phyloP scores from a whole-genome alignment of 2,888 invertebrate species.

The Nymphalis polychloros region DNA sequence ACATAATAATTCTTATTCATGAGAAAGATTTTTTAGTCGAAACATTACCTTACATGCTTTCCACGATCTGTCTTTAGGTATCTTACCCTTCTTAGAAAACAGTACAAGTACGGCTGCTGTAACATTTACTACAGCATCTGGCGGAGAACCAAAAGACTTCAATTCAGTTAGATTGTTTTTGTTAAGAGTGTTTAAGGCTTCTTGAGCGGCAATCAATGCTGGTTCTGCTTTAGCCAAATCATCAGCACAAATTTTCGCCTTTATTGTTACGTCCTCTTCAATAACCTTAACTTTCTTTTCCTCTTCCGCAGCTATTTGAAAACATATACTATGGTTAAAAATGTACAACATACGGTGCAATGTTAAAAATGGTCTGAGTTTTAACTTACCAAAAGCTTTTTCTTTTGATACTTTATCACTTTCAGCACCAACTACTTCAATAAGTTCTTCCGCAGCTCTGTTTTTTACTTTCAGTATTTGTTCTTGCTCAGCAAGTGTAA shows the following conservation, averaged over 20 bases:
- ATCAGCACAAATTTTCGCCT: slow-evolving; percentile 92
- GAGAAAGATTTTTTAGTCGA: background rate
- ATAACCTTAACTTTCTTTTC: slow-evolving; percentile 95
- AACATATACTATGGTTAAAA: background rate
- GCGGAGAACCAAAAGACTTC: slow-evolving; percentile 96
- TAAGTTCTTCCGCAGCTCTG: slow-evolving; percentile 93
- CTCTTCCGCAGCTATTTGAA: slow-evolving; percentile 85
- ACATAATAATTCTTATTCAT: slow-evolving; percentile 6
- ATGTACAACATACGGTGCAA: background rate
- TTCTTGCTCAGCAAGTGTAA: slow-evolving; percentile 86
- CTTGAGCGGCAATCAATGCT: slow-evolving; percentile 92
- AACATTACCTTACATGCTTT: slow-evolving; percentile 88
- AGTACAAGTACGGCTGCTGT: slow-evolving; percentile 93
- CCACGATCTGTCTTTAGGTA: slow-evolving; percentile 96
- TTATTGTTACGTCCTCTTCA: slow-evolving; percentile 92
- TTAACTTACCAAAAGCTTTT: slow-evolving; percentile 86
- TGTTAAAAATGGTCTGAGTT: background rate
- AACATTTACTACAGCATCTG: slow-evolving; percentile 93
- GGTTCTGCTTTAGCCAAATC: slow-evolving; percentile 96
- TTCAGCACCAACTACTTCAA: slow-evolving; percentile 92
- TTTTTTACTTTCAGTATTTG: slow-evolving; percentile 93
- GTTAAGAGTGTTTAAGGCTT: slow-evolving; percentile 94
- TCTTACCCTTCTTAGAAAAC: slow-evolving; percentile 90
- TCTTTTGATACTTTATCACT: slow-evolving; percentile 95
- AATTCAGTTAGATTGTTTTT: slow-evolving; percentile 96